Evolutionary conservation across 2,113 vertebrate genomes (phyloP).

Genomic region (Lepisosteus osseus): DNA sequence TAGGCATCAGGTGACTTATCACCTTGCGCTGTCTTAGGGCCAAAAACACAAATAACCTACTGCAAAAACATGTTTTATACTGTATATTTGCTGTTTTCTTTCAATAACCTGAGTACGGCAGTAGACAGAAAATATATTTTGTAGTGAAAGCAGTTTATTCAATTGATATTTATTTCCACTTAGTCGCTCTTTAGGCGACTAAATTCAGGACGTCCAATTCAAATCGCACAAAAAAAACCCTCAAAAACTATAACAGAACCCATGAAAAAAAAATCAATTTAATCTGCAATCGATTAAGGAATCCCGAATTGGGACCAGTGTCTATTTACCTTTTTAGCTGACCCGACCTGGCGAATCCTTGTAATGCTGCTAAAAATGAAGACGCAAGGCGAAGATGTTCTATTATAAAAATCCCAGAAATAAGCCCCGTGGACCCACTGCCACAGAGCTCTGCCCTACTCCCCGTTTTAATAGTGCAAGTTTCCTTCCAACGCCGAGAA

Average conservation of each 20-base stretch:
- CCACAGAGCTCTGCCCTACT: not conserved
- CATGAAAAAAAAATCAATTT: too few relatives aligned
- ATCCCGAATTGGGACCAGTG: too few relatives aligned
- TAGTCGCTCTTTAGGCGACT: too few relatives aligned
- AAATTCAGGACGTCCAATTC: too few relatives aligned
- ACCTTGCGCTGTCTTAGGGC: not conserved
- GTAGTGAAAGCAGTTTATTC: too few relatives aligned
- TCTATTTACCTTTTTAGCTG: conserved; percentile 21
- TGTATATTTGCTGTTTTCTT: too few relatives aligned
- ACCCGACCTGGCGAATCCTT: conserved; percentile 14
- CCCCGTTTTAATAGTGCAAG: conserved; percentile 9
- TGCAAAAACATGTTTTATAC: not conserved
- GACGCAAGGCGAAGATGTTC: not conserved
- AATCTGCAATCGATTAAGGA: too few relatives aligned
- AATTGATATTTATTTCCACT: too few relatives aligned
- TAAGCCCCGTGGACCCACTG: not conserved
- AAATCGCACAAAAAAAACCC: too few relatives aligned
- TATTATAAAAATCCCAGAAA: conserved; percentile 13
- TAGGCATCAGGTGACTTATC: not conserved
- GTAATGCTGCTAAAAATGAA: not conserved
- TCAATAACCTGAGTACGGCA: too few relatives aligned
- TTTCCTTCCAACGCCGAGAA: conserved; percentile 1
- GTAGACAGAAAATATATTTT: too few relatives aligned
- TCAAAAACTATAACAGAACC: too few relatives aligned
- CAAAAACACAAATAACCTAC: not conserved